Conservation (phyloP, 2,888 invertebrate species). For the Drosophila limbata region DNA sequence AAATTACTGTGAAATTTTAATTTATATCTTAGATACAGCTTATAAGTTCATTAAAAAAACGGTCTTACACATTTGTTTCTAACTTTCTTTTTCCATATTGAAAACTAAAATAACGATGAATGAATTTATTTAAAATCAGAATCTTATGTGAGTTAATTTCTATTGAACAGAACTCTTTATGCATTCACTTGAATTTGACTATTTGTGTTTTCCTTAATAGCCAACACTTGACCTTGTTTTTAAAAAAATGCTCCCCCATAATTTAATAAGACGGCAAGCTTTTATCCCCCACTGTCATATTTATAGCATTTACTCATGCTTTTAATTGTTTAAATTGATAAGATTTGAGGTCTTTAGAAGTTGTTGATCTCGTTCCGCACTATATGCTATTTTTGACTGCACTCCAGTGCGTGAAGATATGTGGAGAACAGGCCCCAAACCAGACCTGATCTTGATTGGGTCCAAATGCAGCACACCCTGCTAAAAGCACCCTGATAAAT, state of each 20-base stretch:
- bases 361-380: slow-evolving; percentile 26
- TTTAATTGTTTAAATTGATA: slow-evolving; percentile 64
- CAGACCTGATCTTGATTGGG: slow-evolving; percentile 13
- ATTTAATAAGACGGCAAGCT: slow-evolving; percentile 4
- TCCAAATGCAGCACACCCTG: slow-evolving; percentile 2
- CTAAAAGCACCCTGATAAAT: slow-evolving; percentile 28
- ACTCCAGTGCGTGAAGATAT: slow-evolving; percentile 36
- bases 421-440: slow-evolving; percentile 29
- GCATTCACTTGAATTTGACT: slow-evolving; percentile 4
- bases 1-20: too few species aligned
- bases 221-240: slow-evolving; percentile 52
- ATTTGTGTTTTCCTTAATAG: neutral
- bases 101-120: too few species aligned
- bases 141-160: neutral
- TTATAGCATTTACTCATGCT: slow-evolving; percentile 48
- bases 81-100: too few species aligned
- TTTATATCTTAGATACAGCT: too few species aligned
- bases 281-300: slow-evolving; percentile 31
- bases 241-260: slow-evolving; percentile 1
- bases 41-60: too few species aligned
- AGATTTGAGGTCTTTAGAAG: slow-evolving; percentile 39
- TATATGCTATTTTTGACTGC: slow-evolving; percentile 43
- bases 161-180: neutral
- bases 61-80: too few species aligned
- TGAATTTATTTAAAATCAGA: neutral